Conservation (phyloP, 2,888 invertebrate species). For the Allacma fusca region DNA sequence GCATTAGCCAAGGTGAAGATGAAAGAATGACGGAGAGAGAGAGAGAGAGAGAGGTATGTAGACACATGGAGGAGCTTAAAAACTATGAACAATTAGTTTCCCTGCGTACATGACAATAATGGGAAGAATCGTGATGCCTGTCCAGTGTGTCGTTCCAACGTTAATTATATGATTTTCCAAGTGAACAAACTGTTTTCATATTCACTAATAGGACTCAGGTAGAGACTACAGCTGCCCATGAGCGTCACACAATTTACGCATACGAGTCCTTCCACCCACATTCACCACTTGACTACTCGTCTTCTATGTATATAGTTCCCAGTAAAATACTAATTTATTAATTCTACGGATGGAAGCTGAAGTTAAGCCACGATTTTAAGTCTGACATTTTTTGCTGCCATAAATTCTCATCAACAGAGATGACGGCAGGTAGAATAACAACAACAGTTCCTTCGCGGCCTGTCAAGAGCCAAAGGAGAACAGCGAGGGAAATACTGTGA, state of each 20-base stretch:
- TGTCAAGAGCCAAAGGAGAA: neutral
- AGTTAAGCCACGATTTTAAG: neutral
- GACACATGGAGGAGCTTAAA: neutral
- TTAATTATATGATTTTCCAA: slow-evolving; percentile 37
- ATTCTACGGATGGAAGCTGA: slow-evolving; percentile 25
- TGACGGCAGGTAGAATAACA: slow-evolving; percentile 28
- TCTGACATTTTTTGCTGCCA: slow-evolving; percentile 25
- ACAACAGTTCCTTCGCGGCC: slow-evolving; percentile 28
- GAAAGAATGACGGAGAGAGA: too few relatives aligned
- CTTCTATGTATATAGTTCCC: too few relatives aligned
- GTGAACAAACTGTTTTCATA: slow-evolving; percentile 21
- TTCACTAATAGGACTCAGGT: neutral
- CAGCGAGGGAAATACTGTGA: neutral
- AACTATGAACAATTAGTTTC: neutral
- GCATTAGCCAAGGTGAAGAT: too few relatives aligned
- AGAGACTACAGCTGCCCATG: too few relatives aligned
- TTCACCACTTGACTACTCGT: too few relatives aligned
- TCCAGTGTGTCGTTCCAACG: slow-evolving; percentile 27
- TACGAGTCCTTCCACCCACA: too few relatives aligned
- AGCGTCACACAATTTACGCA: too few relatives aligned
- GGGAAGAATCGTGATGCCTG: slow-evolving; percentile 28
- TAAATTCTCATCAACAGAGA: slow-evolving; percentile 39
- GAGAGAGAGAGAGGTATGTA: too few relatives aligned
- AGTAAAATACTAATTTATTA: slow-evolving; percentile 14
- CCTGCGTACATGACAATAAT: slow-evolving; percentile 17